Evolutionary conservation across 1,140 invertebrate species (phyloP).

Genomic region (Caenorhabditis elegans): WBcel235 BX284606.5:7640001-7640500

Average conservation of each 20-base stretch:
- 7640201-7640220: neutral
- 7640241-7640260: no score
- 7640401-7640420: no score
- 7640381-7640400: neutral
- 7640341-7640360: no score
- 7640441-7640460: no score
- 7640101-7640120: constrained; percentile 12
- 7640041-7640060: neutral
- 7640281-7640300: no score
- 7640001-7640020: neutral
- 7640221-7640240: neutral
- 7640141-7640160: constrained; percentile 24
- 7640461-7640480: no score
- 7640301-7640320: constrained; percentile 6
- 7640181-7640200: neutral
- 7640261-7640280: no score
- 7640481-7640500: no score
- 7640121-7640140: neutral
- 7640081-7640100: neutral
- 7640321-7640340: no score
- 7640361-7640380: no score
- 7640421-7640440: no score
- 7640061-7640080: neutral
- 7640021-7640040: neutral
- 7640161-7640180: constrained; percentile 27